Evolutionary conservation across 2,888 invertebrate species (phyloP).

Genomic region (Clusia tigrina): DNA sequence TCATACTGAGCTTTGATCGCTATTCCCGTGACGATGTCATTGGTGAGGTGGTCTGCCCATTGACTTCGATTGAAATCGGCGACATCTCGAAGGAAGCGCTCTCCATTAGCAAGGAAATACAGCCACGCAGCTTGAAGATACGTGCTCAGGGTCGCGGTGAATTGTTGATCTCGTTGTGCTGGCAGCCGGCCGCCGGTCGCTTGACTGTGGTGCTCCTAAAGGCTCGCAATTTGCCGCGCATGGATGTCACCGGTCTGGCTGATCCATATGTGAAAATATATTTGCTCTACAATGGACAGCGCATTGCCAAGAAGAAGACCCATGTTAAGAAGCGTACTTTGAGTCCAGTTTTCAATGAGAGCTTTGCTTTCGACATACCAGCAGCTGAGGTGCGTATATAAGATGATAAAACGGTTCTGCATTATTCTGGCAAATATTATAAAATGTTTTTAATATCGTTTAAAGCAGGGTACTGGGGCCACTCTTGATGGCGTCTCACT

Average conservation of each 20-base stretch:
- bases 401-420: not conserved
- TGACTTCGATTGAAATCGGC: constrained; percentile 72
- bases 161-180: constrained; percentile 93
- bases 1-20: constrained; percentile 93
- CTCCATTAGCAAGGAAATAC: constrained; percentile 86
- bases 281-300: constrained; percentile 94
- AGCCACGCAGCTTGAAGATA: constrained; percentile 92
- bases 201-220: constrained; percentile 96
- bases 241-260: constrained; percentile 96
- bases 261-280: constrained; percentile 98
- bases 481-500: constrained; percentile 63
- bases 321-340: constrained; percentile 97
- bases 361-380: constrained; percentile 97
- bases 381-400: constrained; percentile 68
- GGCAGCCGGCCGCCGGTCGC: constrained; percentile 96
- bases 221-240: constrained; percentile 95
- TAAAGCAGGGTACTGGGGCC: constrained; percentile 63
- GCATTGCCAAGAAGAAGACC: constrained; percentile 98
- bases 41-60: constrained; percentile 92
- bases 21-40: constrained; percentile 98
- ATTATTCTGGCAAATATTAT: too few species aligned
- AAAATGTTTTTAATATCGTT: not conserved
- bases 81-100: constrained; percentile 81
- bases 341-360: constrained; percentile 99
- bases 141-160: constrained; percentile 94